Base-by-base conservation (phyloP, 2,113 vertebrate species). In the Rafetus swinhoei region DNA sequence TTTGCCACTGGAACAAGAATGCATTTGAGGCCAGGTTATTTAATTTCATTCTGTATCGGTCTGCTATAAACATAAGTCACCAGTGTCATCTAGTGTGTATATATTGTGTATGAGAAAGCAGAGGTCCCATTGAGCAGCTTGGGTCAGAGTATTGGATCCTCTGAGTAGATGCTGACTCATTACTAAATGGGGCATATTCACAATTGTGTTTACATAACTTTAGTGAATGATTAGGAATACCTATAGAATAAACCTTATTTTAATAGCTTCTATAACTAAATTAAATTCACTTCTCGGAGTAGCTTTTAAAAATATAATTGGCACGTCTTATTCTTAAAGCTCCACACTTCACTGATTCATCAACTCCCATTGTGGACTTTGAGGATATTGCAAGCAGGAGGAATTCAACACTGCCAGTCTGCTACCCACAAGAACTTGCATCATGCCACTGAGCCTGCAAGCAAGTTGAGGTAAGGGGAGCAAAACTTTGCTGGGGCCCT, bases 381-480 rank as follows among this genome's bases (percentile, higher is more conserved):
- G 86, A 93, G 85, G 89, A 89, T 80, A 24, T 83, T 35, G 3
- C 6, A 53, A 53, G 2, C 22, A 76, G 39, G 22, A 76, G 22
- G 35, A 39, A 76, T 35, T 76, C 55, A 7, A 13, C n/a, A 0
- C 79, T 86, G 60, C 14, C 52, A 83, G 19, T 16, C 4, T 91
- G 0, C 81, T 86, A 0, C 62, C 0, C 1, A 52, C 15, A 18
- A 16, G 79, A 72, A 86, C 77, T 84, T 85, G 80, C 19, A 1
- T 82, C 39, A 5, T 7, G 13, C 57, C 56, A 45, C 50, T 22
- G 1, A 0, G 22, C 81, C 25, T 72, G 77, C 76, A 55, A 86
- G 50, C 6, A 4, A 87, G 11, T 85, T 92, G 86, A 95, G 95
- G 92, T 97, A 94, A 96, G 90, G 57, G 29, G 57, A 86, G 27